phyloP scores from a whole-genome alignment of 2,797 vertebrate species.

The Spea hammondii region DNA sequence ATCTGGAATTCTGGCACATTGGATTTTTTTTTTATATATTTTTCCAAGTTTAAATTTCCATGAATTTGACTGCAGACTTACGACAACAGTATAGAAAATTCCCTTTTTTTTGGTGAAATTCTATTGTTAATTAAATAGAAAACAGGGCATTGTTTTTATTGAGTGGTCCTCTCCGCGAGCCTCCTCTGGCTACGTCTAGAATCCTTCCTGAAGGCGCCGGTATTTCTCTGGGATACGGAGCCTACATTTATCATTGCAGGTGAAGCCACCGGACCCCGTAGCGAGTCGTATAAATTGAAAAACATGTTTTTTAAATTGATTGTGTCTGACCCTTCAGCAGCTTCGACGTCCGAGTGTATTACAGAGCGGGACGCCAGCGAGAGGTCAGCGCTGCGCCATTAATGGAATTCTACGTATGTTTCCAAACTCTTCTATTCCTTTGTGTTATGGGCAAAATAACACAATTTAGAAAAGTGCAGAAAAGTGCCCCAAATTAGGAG shows the following conservation, averaged over 20 bases:
- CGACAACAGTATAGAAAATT: no score
- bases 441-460: no score
- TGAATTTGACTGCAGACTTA: no score
- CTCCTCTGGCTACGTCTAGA: constrained; percentile 10
- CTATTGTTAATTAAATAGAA: no score
- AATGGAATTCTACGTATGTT: constrained; percentile 7
- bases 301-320: constrained; percentile 27
- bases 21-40: no score
- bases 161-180: not conserved
- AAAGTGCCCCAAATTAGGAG: no score
- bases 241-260: constrained; percentile 14
- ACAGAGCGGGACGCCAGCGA: not conserved
- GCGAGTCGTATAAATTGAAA: not conserved
- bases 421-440: not conserved
- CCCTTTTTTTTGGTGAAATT: no score
- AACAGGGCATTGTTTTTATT: no score
- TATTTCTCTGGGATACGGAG: not conserved
- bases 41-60: no score
- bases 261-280: not conserved
- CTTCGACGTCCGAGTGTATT: not conserved
- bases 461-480: no score
- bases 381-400: not conserved
- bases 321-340: constrained; percentile 17
- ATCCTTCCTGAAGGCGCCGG: not conserved
- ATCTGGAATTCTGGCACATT: no score